These are phyloP conservation scores for Dromiciops gliroides DNA, from an alignment of 2,113 vertebrate genomes.

Conservation along the genomic window DNA sequence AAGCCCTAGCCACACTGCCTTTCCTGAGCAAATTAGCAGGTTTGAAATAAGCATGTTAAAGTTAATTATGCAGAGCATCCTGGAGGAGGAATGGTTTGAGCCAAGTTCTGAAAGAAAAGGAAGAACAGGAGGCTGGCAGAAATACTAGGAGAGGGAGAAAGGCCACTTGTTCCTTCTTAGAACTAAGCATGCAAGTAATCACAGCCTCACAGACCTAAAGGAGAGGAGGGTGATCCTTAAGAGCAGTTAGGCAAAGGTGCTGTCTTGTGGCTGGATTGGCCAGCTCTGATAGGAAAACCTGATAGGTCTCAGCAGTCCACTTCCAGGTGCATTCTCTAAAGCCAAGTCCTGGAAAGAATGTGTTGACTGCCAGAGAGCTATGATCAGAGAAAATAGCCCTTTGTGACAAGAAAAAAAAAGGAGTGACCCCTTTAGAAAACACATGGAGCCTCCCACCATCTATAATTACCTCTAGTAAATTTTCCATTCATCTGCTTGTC, in stretches of 20 bases:
- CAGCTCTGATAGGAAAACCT: background rate
- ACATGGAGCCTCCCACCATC: background rate
- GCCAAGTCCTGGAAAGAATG: background rate
- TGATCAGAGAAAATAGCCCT: constrained; percentile 23
- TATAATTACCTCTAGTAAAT: constrained; percentile 65
- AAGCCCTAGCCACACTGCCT: too few relatives aligned
- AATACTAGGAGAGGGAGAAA: background rate
- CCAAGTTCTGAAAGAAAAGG: background rate
- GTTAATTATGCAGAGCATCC: background rate
- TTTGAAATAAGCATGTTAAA: background rate
- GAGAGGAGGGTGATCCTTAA: background rate
- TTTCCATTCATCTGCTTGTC: constrained; percentile 49
- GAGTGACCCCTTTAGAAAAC: background rate
- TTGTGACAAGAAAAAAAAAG: constrained; percentile 36
- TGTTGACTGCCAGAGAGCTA: background rate
- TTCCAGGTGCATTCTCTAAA: background rate
- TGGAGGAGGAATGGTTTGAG: background rate
- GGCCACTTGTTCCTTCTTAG: background rate
- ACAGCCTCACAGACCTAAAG: background rate
- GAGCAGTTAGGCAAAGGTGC: background rate
- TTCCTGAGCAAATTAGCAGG: background rate
- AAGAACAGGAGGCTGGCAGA: background rate
- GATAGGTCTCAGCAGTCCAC: background rate
- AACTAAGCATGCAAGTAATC: background rate
- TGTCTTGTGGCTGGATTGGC: background rate